Evolutionary conservation across 2,113 vertebrate species (phyloP), one percentile per base, ranked within the genome.

Genomic region (Sander lucioperca): DNA sequence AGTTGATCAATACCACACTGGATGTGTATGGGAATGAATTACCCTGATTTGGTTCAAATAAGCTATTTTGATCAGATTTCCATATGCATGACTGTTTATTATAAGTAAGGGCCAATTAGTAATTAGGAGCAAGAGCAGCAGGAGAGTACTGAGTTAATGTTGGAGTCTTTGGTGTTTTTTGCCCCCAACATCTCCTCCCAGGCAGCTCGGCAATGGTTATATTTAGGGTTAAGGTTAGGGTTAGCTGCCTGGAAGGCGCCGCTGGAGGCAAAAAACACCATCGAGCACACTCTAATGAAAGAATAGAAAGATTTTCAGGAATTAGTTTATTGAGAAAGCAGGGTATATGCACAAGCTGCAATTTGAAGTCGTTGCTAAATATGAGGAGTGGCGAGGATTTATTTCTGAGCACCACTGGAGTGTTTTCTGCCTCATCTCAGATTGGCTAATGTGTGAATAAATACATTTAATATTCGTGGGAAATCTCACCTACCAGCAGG

Each of bases 31-130:
- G 18, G 80, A 86, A 63, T 85, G 65, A 54, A 78, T 77, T 66
- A 68, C n/a, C 47, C 67, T 33, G 59, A 79, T 77, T 70, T 74
- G 77, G 79, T 87, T 80, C 53, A 72, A 82, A 85, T 70, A 36
- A 50, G 63, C 53, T 83, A 62, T 88, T 88, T 85, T 63, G 66
- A 86, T 86, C 74, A 71, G 65, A 87, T 89, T 85, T 85, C 77
- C 85, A 90, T 90, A 89, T 80, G 79, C 83, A 88, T 79, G 81
- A 61, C 62, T 86, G 82, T 89, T 90, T 91, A 92, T 90, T 91
- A 89, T 88, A 89, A 86, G 86, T 67, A 77, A 59, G 68, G 71
- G 85, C 83, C 85, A 91, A 91, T 90, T 92, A 91, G 81, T 59
- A 74, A 87, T 90, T 79, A 91, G 73, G 63, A 86, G 80, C 57